Percentiles rank a stretch among this genome's conserved stretches.
phyloP scores from a whole-genome alignment of 2,888 invertebrate species.

The Hyposoter dolosus region DNA sequence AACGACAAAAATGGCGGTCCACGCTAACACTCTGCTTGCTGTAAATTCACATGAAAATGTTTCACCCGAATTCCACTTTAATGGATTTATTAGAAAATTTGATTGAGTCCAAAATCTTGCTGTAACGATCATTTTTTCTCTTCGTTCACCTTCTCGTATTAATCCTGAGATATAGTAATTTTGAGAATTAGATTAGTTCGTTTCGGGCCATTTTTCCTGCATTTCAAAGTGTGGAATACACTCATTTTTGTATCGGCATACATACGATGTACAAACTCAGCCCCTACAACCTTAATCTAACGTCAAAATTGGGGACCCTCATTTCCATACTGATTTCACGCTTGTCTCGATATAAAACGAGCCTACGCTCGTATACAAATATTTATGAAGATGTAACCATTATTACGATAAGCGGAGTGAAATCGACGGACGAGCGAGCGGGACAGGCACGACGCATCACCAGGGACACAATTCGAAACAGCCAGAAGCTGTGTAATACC shows the following conservation, averaged over 20 bases:
- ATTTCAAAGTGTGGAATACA: not conserved
- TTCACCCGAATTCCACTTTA: not conserved
- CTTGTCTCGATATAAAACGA: conserved; percentile 77
- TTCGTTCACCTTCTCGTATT: no score
- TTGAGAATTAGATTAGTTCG: no score
- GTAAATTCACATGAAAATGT: not conserved
- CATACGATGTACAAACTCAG: conserved; percentile 23
- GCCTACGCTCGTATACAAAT: conserved; percentile 76
- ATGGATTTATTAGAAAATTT: not conserved
- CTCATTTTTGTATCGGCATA: conserved; percentile 37
- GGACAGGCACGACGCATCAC: conserved; percentile 28
- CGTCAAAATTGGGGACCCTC: conserved; percentile 69
- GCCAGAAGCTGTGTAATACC: conserved; percentile 58
- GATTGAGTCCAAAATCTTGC: no score
- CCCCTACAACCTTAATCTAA: conserved; percentile 33
- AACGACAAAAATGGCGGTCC: not conserved
- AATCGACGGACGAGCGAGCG: conserved; percentile 74
- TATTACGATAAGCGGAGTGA: conserved; percentile 84
- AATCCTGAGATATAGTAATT: no score
- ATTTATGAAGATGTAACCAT: conserved; percentile 85
- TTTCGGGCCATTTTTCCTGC: no score
- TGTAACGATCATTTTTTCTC: not conserved
- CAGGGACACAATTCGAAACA: conserved; percentile 27
- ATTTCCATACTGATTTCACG: conserved; percentile 84
- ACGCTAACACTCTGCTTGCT: not conserved